Conservation (phyloP, 2,888 invertebrate species). For the Cosmia trapezina region DNA sequence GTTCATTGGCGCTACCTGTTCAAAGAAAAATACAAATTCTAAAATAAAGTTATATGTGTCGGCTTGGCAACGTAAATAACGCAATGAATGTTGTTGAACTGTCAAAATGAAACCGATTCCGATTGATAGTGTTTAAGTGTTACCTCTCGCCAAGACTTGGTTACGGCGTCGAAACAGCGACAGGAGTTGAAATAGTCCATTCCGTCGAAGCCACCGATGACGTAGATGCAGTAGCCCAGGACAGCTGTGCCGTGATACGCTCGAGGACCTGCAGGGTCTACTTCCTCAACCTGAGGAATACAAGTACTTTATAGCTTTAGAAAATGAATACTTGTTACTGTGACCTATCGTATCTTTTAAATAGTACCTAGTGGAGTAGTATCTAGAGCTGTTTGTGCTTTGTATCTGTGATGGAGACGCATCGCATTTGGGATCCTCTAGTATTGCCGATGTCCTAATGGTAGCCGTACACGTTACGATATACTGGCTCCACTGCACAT, state of each 20-base stretch:
- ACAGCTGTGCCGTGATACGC: conserved; percentile 98
- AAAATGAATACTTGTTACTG: neutral
- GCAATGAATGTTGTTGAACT: too few species aligned
- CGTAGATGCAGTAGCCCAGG: conserved; percentile 95
- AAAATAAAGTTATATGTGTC: too few species aligned
- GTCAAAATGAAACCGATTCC: too few species aligned
- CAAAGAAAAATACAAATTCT: too few species aligned
- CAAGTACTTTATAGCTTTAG: neutral
- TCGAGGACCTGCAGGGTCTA: conserved; percentile 95
- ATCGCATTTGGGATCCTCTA: neutral
- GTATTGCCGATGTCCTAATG: neutral
- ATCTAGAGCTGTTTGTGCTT: neutral
- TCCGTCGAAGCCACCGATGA: conserved; percentile 98
- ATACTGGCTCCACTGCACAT: too few species aligned
- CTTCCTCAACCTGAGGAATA: conserved; percentile 91
- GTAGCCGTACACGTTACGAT: too few species aligned
- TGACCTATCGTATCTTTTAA: neutral
- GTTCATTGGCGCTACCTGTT: conserved; percentile 96
- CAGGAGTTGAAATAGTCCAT: conserved; percentile 96
- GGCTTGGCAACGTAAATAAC: too few species aligned
- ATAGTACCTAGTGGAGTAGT: too few species aligned
- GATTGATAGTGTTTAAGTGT: too few species aligned
- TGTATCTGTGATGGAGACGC: neutral
- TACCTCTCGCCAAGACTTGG: conserved; percentile 95
- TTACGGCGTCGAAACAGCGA: conserved; percentile 96